Percentiles rank a stretch among this genome's conserved stretches.
Conservation (phyloP, 2,113 vertebrate genomes). For the Muntiacus muntjak region DNA sequence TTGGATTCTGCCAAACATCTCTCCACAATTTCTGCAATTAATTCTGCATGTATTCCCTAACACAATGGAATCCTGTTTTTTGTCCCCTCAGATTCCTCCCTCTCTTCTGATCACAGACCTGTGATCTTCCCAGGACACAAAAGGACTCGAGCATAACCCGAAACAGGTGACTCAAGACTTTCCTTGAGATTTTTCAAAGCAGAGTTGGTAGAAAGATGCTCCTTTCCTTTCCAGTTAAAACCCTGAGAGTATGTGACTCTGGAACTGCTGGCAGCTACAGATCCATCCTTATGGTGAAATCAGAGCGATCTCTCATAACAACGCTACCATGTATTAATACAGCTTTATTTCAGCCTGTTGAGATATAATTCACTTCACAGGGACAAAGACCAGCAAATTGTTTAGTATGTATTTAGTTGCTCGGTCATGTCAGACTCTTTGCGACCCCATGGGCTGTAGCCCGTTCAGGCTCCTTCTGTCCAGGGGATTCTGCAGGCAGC, state of each 20-base stretch:
- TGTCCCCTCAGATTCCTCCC: background rate
- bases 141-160: background rate
- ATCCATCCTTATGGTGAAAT: background rate
- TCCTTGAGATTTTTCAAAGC: background rate
- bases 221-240: background rate
- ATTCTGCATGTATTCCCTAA: background rate
- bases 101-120: background rate
- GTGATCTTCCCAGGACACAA: background rate
- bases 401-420: background rate
- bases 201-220: background rate
- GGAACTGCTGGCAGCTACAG: background rate
- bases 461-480: background rate
- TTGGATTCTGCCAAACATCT: slow-evolving; percentile 9
- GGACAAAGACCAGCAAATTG: background rate
- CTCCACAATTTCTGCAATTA: background rate
- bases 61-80: background rate
- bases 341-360: background rate
- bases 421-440: background rate
- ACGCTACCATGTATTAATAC: background rate
- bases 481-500: background rate
- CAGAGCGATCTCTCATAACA: background rate
- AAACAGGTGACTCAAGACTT: background rate
- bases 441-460: background rate
- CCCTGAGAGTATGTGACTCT: background rate
- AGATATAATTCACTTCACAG: background rate